phyloP scores from a whole-genome alignment of 2,888 invertebrate genomes.

The Chrysina gloriosa region DNA sequence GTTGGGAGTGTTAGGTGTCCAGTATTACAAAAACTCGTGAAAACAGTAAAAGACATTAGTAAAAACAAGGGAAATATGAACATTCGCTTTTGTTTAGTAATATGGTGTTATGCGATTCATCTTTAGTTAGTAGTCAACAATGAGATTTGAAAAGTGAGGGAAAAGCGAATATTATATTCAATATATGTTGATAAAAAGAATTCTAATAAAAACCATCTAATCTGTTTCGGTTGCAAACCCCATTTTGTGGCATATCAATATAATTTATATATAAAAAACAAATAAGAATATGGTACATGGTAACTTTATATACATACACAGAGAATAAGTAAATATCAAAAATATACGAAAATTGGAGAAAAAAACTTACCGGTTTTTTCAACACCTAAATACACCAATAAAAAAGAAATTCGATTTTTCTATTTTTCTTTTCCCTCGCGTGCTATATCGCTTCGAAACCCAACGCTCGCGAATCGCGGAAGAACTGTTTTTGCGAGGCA shows the following conservation, averaged over 20 bases:
- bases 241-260: conserved; percentile 56
- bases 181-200: conserved; percentile 19
- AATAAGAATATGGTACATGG: conserved; percentile 38
- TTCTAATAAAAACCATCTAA: conserved; percentile 41
- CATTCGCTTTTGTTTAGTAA: conserved; percentile 36
- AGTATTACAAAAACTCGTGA: conserved; percentile 37
- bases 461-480: conserved; percentile 20
- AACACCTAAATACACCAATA: conserved; percentile 32
- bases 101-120: neutral
- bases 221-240: conserved; percentile 56
- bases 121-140: neutral
- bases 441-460: conserved; percentile 11
- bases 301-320: conserved; percentile 19
- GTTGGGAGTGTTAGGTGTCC: conserved; percentile 35
- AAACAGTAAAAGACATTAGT: conserved; percentile 39
- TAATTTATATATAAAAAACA: conserved; percentile 6
- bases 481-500: conserved; percentile 31
- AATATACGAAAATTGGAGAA: conserved; percentile 1
- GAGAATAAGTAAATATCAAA: conserved; percentile 18
- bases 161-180: conserved; percentile 44
- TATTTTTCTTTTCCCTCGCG: neutral
- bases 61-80: conserved; percentile 37
- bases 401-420: conserved; percentile 1
- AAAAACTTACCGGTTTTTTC: conserved; percentile 38
- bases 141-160: neutral